A percentile compares a stretch with the other conserved stretches of the same genome.
Evolutionary conservation across 2,113 vertebrate species (phyloP).

Genomic region (Bufo gargarizans): DNA sequence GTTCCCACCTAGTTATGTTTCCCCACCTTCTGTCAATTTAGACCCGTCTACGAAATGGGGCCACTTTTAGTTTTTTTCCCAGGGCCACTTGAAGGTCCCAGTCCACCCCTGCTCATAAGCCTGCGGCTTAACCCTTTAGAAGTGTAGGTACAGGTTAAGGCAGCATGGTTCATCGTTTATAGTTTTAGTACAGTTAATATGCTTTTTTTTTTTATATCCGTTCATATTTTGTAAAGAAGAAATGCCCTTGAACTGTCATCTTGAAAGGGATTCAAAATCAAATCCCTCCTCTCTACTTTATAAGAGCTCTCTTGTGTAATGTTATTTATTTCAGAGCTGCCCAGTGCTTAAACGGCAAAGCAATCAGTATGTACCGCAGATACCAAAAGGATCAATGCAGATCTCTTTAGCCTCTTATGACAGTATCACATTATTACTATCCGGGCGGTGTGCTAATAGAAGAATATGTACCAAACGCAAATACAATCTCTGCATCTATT

Average conservation of each 20-base stretch:
- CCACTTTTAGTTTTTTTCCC: too few relatives aligned
- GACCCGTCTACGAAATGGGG: too few relatives aligned
- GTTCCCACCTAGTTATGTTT: too few relatives aligned
- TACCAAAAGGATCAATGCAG: conserved; percentile 9
- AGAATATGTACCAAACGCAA: neutral
- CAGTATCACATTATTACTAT: conserved; percentile 15
- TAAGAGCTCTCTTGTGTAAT: conserved; percentile 21
- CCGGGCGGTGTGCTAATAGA: conserved; percentile 11
- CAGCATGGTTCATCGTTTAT: neutral
- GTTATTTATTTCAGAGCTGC: neutral
- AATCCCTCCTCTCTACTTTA: neutral
- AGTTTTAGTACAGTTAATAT: neutral
- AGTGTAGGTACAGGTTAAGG: neutral
- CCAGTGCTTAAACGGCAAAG: neutral
- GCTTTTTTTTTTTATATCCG: neutral
- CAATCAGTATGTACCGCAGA: conserved; percentile 13
- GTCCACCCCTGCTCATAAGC: too few relatives aligned
- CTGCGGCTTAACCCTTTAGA: too few relatives aligned
- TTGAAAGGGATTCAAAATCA: neutral
- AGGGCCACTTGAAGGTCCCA: too few relatives aligned
- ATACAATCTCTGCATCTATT: neutral
- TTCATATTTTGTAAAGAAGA: neutral
- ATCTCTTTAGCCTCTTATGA: conserved; percentile 38
- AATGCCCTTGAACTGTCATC: neutral
- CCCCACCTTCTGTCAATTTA: too few relatives aligned